A percentile compares a stretch with the other conserved stretches of the same genome.
phyloP scores from a whole-genome alignment of 2,888 invertebrate species.

The Sisyra nigra region DNA sequence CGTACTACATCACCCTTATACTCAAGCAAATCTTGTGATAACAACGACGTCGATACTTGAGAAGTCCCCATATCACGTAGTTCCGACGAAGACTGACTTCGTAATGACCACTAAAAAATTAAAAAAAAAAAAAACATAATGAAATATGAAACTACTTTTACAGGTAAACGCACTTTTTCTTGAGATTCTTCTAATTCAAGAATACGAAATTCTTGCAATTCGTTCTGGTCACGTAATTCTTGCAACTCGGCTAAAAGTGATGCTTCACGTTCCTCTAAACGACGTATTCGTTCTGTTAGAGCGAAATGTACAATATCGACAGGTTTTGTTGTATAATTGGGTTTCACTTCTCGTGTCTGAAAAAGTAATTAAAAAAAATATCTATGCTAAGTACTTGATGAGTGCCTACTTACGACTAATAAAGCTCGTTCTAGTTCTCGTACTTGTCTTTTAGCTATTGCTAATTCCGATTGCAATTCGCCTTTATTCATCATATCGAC shows the following conservation, averaged over 20 bases:
- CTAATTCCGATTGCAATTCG: constrained; percentile 28
- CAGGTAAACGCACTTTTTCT: constrained; percentile 19
- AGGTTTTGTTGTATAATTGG: constrained; percentile 21
- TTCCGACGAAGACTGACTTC: constrained; percentile 19
- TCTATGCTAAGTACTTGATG: background rate
- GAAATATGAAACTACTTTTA: background rate
- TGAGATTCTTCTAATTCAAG: constrained; percentile 55
- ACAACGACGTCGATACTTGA: constrained; percentile 2
- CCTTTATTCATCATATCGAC: constrained; percentile 16
- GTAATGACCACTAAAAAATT: constrained; percentile 23
- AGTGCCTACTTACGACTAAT: constrained; percentile 21
- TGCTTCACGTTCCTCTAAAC: constrained; percentile 33
- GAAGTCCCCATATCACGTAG: constrained; percentile 16
- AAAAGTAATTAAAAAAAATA: background rate
- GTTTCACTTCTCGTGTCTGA: constrained; percentile 17
- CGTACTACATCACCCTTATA: constrained; percentile 21
- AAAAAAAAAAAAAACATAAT: constrained; percentile 12
- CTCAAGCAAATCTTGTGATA: constrained; percentile 14
- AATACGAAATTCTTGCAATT: constrained; percentile 62
- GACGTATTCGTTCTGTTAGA: constrained; percentile 26
- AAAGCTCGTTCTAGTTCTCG: constrained; percentile 30
- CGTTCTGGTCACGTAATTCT: constrained; percentile 63
- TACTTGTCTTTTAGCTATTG: constrained; percentile 31
- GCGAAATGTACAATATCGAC: constrained; percentile 15
- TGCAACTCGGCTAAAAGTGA: constrained; percentile 47